phyloP scores from a whole-genome alignment of 2,797 vertebrate genomes.

The Spinibarbus caldwelli region DNA sequence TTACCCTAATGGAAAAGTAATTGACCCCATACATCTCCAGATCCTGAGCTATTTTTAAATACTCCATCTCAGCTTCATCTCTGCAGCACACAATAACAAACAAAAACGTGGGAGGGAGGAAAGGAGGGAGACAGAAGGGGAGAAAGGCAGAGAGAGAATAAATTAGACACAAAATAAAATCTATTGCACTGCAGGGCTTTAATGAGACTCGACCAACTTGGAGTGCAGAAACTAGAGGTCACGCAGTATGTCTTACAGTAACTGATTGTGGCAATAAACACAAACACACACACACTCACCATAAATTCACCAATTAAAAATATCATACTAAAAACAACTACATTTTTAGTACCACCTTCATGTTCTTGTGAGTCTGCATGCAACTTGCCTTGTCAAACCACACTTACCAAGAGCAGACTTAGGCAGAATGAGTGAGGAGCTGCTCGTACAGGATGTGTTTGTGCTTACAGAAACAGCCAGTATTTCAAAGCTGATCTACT shows the following conservation, averaged over 20 bases:
- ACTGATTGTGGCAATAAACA: no score
- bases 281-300: neutral
- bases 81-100: conserved; percentile 73
- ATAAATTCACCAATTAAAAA: conserved; percentile 4
- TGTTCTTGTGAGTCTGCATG: neutral
- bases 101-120: conserved; percentile 44
- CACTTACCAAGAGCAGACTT: no score
- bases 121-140: conserved; percentile 2
- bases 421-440: no score
- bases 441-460: no score
- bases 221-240: conserved; percentile 5
- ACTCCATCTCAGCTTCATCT: conserved; percentile 97
- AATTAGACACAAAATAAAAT: conserved; percentile 41
- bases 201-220: conserved; percentile 40
- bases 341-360: neutral
- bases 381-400: neutral
- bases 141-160: conserved; percentile 44
- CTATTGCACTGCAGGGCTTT: conserved; percentile 24
- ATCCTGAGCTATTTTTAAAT: conserved; percentile 98
- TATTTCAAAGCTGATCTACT: neutral
- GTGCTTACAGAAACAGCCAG: neutral
- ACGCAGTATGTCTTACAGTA: neutral
- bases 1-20: conserved; percentile 95
- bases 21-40: conserved; percentile 98
- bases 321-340: neutral